A percentile compares a stretch with the other conserved stretches of the same genome.
Conservation (phyloP, 2,888 invertebrate species). For the Aspidapion aeneum region DNA sequence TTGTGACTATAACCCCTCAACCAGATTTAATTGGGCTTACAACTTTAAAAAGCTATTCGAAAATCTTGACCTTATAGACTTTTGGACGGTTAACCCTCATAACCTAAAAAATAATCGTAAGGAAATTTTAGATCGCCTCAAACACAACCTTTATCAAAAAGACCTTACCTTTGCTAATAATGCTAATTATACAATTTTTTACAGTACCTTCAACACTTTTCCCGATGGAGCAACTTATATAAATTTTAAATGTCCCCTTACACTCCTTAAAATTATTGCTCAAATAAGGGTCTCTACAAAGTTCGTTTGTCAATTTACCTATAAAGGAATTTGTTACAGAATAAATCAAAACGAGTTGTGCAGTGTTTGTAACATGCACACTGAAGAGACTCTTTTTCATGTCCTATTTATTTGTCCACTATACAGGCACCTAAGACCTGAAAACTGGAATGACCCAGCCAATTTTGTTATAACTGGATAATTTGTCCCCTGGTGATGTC, state of each 20-base stretch:
- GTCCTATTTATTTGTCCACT: neutral
- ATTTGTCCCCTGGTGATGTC: neutral
- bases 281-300: neutral
- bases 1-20: neutral
- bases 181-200: neutral
- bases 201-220: neutral
- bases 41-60: neutral
- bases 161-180: neutral
- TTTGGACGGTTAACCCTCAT: too few relatives aligned
- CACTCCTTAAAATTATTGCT: neutral
- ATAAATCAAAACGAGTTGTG: neutral
- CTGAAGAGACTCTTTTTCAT: neutral
- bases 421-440: neutral
- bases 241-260: neutral
- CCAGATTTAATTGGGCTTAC: neutral
- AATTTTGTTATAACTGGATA: neutral
- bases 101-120: neutral
- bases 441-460: neutral
- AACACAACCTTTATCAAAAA: neutral
- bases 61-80: too few relatives aligned
- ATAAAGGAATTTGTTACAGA: neutral
- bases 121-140: neutral
- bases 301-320: neutral
- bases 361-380: neutral
- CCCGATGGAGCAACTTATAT: neutral